Evolutionary conservation across 2,888 invertebrate species (phyloP), one percentile per base, ranked within the genome.

Genomic region (Drosophila kanekoi): DNA sequence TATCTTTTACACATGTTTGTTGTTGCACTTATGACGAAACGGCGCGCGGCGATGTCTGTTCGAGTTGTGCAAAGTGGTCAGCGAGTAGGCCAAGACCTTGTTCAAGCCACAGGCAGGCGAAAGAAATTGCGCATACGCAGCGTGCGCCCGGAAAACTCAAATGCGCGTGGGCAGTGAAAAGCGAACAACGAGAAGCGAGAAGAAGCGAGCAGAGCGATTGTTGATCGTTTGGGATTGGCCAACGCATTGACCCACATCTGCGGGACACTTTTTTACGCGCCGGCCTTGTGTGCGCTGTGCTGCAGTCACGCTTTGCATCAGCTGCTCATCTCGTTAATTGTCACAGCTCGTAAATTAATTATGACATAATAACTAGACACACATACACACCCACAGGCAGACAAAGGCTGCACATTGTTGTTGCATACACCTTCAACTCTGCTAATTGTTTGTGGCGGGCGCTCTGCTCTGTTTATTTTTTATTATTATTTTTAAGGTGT

Each of bases 301-400:
- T 66, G 53, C 67, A 72, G 85, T 81, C 86, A 79, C 79, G 88
- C 88, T 72, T 70, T 58, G 60, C 63, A 63, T 58, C 83, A 56
- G 54, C 44, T 60, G 83, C 77, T 64, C 66, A 86, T 83, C 79
- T 89, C 70, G 76, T 77, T 87, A 85, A 89, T 79, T 86, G 86
- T 88, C 86, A 89, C 86, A 88, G 88, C 83, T 89, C 72, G 87
- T 88, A 86, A 86, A 89, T 86, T 86, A 86, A 89, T 89, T 88
- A 89, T 85, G 89, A 72, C 88, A 86, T 80, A 89, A 87, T 81
- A 82, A 62, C 74, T 62, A 63, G 28, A 64, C 56, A 52, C 52
- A 58, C 41, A 35, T 28, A 37, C 48, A 57, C 32, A 37, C 48
- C 59, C 51, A 48, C n/a, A 49, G 35, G 51, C 23, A 45, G 5